These are phyloP conservation scores for Stomatorhinus walkeri DNA, from an alignment of 2,797 vertebrate species.

Conservation along the genomic window DNA sequence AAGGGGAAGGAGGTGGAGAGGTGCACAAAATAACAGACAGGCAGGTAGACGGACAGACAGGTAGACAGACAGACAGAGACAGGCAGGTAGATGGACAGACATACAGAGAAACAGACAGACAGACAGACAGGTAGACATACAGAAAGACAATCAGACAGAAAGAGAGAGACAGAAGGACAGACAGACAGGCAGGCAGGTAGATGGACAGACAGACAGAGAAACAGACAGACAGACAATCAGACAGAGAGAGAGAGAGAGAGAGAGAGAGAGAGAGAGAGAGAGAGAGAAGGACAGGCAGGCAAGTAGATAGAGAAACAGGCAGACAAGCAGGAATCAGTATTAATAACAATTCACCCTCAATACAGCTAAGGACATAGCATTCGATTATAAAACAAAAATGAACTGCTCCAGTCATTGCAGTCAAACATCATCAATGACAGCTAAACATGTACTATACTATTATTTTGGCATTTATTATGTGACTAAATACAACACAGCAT, in stretches of 20 bases:
- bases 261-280: background rate
- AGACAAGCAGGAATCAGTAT: background rate
- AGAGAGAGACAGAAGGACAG: too few species aligned
- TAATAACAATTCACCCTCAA: background rate
- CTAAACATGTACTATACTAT: background rate
- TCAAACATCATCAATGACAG: background rate
- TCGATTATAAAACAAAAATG: background rate
- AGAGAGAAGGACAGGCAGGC: background rate
- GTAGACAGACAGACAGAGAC: too few species aligned
- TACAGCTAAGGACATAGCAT: background rate
- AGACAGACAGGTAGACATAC: background rate
- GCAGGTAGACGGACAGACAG: background rate
- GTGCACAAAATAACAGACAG: background rate
- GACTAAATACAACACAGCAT: background rate
- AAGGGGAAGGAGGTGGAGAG: conserved; percentile 10
- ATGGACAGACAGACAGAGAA: too few species aligned
- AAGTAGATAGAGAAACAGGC: background rate
- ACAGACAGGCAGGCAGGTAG: too few species aligned
- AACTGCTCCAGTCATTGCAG: background rate
- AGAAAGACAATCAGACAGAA: too few species aligned
- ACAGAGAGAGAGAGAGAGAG: background rate
- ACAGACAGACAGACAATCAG: background rate
- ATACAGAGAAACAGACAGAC: background rate
- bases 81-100: background rate
- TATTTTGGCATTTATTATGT: background rate